Base-by-base conservation (phyloP, 1,140 invertebrate species). In the Drosophila serrata region DNA sequence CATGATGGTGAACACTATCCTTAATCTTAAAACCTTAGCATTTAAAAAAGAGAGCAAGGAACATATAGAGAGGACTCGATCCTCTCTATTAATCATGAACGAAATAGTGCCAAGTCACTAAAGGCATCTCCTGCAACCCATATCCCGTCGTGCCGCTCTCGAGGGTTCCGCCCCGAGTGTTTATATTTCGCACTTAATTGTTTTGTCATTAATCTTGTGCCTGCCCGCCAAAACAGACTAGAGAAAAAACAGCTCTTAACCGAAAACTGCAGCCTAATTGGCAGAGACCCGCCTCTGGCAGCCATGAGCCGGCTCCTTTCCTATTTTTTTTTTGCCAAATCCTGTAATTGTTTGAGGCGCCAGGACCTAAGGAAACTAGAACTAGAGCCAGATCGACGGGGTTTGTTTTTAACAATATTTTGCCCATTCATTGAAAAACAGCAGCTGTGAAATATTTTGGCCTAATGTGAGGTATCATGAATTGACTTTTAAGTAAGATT, bases 131-230 rank as follows among this genome's bases (percentile, higher is more conserved):
- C 19, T 37, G 33, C 35, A 15, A 17, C 31, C 33, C 53, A 75
- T 27, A 24, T 68, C 55, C 62, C 62, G 62, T n/a, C 33, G 61
- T 17, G 62, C 29, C 46, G 33, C 43, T 27, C 48, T 65, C 27
- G 27, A 48, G 73, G 55, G 60, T 53, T 70, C 55, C 59, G 56
- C 59, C 35, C 56, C 59, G 62, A 68, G 75, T 91, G 84, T 91
- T 91, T 91, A 91, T 90, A 91, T 91, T 91, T 91, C 84, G 88
- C 88, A 91, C 88, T 91, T 91, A 91, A 91, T 91, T 91, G 88
- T 91, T 91, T 91, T 91, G 82, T 86, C 86, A 90, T 90, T 90
- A 91, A 90, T 90, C 85, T 88, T 88, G 61, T 63, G 70, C 57
- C 75, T 45, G 59, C 64, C 59, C 46, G 60, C 59, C 45, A 13